Evolutionary conservation across 1,140 invertebrate genomes (phyloP).

Genomic region (Bacillus rossius): DNA sequence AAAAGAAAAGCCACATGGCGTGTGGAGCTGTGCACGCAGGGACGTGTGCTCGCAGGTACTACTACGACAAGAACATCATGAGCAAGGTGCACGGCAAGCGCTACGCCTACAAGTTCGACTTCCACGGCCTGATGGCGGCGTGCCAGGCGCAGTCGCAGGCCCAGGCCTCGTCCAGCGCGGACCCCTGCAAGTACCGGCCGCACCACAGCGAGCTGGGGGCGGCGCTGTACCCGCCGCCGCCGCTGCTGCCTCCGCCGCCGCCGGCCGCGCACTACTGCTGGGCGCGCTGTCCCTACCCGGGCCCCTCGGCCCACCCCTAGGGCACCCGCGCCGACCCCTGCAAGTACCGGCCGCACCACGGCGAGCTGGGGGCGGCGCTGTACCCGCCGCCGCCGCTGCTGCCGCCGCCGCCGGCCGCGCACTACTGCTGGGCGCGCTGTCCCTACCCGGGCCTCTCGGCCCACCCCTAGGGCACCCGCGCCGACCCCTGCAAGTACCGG

Average conservation of each 20-base stretch:
- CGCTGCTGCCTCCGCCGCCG: slow-evolving; percentile 24
- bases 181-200: slow-evolving; percentile 43
- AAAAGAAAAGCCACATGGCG: too few species aligned
- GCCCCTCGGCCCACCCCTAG: slow-evolving; percentile 19
- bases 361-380: slow-evolving; percentile 37
- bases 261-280: slow-evolving; percentile 26
- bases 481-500: slow-evolving; percentile 44
- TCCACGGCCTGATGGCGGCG: slow-evolving; percentile 74
- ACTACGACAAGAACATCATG: slow-evolving; percentile 99
- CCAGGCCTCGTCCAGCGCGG: slow-evolving; percentile 31
- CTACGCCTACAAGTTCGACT: slow-evolving; percentile 92
- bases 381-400: slow-evolving; percentile 30
- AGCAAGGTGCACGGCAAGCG: slow-evolving; percentile 89
- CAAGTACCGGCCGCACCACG: slow-evolving; percentile 40
- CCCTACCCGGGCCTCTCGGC: slow-evolving; percentile 26
- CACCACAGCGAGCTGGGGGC: slow-evolving; percentile 39
- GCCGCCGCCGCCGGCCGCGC: slow-evolving; percentile 29
- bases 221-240: slow-evolving; percentile 34
- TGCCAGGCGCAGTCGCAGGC: slow-evolving; percentile 66
- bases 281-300: slow-evolving; percentile 23
- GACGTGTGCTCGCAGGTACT: slow-evolving; percentile 68
- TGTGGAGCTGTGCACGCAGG: too few species aligned
- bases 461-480: slow-evolving; percentile 1
- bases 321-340: slow-evolving; percentile 35
- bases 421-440: slow-evolving; percentile 13